Conservation (phyloP, 1,140 invertebrate genomes). For the Drosophila burlai region DNA sequence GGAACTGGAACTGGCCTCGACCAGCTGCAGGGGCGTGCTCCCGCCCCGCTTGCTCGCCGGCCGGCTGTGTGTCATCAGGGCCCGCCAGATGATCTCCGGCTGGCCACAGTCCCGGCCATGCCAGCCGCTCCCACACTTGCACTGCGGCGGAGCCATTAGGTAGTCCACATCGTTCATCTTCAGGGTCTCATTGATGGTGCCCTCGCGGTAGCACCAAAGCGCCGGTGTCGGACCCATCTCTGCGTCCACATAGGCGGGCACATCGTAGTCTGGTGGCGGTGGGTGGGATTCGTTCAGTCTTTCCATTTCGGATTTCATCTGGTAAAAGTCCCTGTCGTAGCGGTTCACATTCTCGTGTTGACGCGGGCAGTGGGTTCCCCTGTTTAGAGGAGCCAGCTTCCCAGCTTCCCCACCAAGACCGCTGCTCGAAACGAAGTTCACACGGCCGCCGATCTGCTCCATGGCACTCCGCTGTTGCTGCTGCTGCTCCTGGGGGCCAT, state of each 20-base stretch:
- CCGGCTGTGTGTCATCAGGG: conserved; percentile 86
- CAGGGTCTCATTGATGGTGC: conserved; percentile 86
- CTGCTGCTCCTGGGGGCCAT: conserved; percentile 31
- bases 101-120: conserved; percentile 89
- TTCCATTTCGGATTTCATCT: conserved; percentile 56
- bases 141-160: conserved; percentile 80
- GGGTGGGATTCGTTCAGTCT: conserved; percentile 50
- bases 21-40: conserved; percentile 51
- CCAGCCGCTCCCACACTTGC: conserved; percentile 87
- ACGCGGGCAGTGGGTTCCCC: conserved; percentile 23
- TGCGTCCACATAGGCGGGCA: conserved; percentile 49
- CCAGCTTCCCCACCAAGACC: not conserved
- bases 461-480: conserved; percentile 11
- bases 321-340: conserved; percentile 65
- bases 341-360: conserved; percentile 65
- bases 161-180: conserved; percentile 49
- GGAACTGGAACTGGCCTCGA: conserved; percentile 82
- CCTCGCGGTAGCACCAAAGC: conserved; percentile 86
- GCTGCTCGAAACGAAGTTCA: conserved; percentile 54
- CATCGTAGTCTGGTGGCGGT: conserved; percentile 51
- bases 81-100: conserved; percentile 89
- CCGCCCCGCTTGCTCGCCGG: conserved; percentile 37
- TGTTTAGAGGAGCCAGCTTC: not conserved
- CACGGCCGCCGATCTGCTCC: conserved; percentile 23
- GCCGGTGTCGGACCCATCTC: conserved; percentile 85